phyloP scores from a whole-genome alignment of 2,888 invertebrate species.

The Phyto melanocephala region DNA sequence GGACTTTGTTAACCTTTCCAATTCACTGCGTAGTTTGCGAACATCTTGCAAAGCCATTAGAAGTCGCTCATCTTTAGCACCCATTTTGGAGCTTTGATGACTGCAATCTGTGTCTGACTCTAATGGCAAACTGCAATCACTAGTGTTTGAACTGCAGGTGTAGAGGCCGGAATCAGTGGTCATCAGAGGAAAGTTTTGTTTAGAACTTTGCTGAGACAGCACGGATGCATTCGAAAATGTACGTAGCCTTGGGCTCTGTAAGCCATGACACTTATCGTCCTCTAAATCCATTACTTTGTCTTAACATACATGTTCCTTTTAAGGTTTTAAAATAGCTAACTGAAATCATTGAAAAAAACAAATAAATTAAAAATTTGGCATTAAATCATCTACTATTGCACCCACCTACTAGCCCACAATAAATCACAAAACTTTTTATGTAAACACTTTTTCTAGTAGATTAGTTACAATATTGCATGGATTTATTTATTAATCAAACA shows the following conservation, averaged over 20 bases:
- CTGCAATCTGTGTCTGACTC: constrained; percentile 53
- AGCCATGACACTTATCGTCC: not conserved
- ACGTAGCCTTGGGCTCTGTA: not conserved
- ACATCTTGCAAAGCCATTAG: constrained; percentile 72
- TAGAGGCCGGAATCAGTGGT: constrained; percentile 63
- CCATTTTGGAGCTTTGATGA: not conserved
- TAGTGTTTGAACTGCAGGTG: constrained; percentile 61
- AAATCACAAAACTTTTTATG: no score
- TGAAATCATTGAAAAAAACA: not conserved
- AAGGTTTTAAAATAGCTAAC: not conserved
- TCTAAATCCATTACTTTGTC: constrained; percentile 8
- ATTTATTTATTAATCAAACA: no score
- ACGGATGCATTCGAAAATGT: constrained; percentile 44
- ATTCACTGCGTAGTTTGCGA: constrained; percentile 73
- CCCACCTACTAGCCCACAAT: no score
- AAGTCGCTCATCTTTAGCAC: constrained; percentile 67
- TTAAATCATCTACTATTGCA: no score
- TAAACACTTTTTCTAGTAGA: no score
- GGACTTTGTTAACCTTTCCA: constrained; percentile 75
- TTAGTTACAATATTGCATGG: no score
- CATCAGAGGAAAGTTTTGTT: constrained; percentile 30
- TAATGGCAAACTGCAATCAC: constrained; percentile 44
- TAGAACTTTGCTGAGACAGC: constrained; percentile 43
- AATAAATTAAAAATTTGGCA: no score
- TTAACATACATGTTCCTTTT: not conserved